These are phyloP conservation scores for Varanus salvator DNA, from an alignment of 2,113 vertebrate genomes.

Conservation along the genomic window DNA sequence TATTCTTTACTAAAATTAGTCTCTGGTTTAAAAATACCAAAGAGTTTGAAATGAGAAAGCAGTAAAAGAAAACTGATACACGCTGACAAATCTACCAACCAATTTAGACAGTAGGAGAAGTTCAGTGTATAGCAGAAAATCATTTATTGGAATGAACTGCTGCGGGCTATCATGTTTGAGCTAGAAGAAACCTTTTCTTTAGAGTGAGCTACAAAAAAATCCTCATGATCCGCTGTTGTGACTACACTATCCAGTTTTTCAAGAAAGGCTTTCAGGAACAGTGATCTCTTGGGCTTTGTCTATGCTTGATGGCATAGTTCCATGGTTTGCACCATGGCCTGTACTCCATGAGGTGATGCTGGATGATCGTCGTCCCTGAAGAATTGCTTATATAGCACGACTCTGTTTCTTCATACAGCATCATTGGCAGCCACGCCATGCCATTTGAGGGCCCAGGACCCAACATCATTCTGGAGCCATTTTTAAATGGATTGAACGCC, in stretches of 20 bases:
- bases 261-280: not conserved
- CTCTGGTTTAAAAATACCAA: not conserved
- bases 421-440: not conserved
- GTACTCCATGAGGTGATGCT: too few species aligned
- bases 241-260: not conserved
- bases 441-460: not conserved
- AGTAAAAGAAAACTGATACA: not conserved
- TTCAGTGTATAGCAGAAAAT: not conserved
- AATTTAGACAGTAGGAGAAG: not conserved
- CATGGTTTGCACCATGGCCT: not conserved
- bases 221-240: not conserved
- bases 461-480: not conserved
- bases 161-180: not conserved
- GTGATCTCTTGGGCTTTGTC: not conserved
- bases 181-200: not conserved
- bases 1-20: constrained; percentile 18
- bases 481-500: not conserved
- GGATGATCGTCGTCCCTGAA: not conserved
- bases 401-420: not conserved
- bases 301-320: not conserved
- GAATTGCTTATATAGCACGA: not conserved
- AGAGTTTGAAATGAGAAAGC: not conserved
- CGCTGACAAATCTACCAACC: not conserved
- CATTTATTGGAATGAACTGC: not conserved
- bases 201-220: not conserved